Conservation (phyloP, 2,888 invertebrate species). For the Augiades crinisus region DNA sequence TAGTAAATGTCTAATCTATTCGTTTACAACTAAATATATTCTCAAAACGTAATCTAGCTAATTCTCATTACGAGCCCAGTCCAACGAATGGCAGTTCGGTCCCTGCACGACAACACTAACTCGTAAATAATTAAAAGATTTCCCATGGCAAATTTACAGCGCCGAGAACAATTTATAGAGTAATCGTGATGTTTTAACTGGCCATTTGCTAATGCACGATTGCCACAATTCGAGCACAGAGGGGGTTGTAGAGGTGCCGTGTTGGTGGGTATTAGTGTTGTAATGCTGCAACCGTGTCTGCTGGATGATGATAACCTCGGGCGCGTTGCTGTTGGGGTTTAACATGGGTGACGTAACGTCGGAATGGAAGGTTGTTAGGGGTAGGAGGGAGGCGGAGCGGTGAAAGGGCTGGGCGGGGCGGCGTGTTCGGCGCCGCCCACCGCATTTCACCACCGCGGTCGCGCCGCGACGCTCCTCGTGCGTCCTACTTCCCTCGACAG, state of each 20-base stretch:
- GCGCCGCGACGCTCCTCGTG: conserved; percentile 52
- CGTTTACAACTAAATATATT: conserved; percentile 15
- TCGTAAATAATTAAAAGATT: conserved; percentile 49
- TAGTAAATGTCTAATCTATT: conserved; percentile 9
- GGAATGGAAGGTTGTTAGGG: conserved; percentile 57
- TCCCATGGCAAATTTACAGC: conserved; percentile 42
- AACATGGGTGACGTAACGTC: conserved; percentile 58
- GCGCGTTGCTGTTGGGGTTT: conserved; percentile 56
- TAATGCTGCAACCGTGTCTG: conserved; percentile 46
- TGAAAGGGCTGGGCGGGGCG: conserved; percentile 77
- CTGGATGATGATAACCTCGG: conserved; percentile 62
- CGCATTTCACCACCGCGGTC: conserved; percentile 68
- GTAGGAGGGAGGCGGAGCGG: conserved; percentile 68
- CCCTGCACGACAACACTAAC: conserved; percentile 35
- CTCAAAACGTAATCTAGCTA: conserved; percentile 16
- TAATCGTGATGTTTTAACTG: conserved; percentile 52
- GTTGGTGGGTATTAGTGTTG: conserved; percentile 46
- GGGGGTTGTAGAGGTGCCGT: conserved; percentile 43
- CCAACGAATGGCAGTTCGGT: conserved; percentile 29
- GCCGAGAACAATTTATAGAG: conserved; percentile 50
- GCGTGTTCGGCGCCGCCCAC: conserved; percentile 74
- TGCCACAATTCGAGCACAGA: conserved; percentile 36
- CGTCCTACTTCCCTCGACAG: conserved; percentile 74
- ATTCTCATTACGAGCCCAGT: conserved; percentile 22
- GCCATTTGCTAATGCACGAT: conserved; percentile 56